These are phyloP conservation scores for Aurelia aurita complex sp. Pacific DNA, from an alignment of 30 jellyfish, hydroid and myxozoan genomes.

Conservation along the genomic window DNA sequence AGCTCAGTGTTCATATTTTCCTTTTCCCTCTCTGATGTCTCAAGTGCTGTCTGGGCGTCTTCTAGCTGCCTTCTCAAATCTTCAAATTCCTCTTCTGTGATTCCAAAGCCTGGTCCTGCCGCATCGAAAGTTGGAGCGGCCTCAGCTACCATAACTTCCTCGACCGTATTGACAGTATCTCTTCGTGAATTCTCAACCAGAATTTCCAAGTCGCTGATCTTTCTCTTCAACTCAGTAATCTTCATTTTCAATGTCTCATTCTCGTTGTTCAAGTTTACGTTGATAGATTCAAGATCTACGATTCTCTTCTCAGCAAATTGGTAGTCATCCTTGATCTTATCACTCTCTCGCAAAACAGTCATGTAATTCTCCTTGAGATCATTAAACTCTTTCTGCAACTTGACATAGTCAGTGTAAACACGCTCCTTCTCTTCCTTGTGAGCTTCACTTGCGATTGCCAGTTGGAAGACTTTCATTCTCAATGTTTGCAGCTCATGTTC, in stretches of 20 bases:
- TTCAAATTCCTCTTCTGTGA: conserved; percentile 70
- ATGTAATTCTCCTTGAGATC: conserved; percentile 81
- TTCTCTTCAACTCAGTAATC: conserved; percentile 65
- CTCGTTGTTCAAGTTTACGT: conserved; percentile 63
- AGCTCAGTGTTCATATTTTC: conserved; percentile 76
- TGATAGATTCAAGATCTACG: conserved; percentile 84
- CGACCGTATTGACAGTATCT: conserved; percentile 50
- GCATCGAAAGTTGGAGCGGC: conserved; percentile 67
- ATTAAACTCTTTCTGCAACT: conserved; percentile 69
- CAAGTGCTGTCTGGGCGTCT: conserved; percentile 64
- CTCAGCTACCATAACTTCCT: conserved; percentile 66
- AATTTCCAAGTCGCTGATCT: conserved; percentile 74
- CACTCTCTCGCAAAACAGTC: conserved; percentile 75
- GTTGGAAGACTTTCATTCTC: conserved; percentile 62
- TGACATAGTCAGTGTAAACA: conserved; percentile 53
- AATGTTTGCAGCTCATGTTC: conserved; percentile 81
- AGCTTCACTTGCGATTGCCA: conserved; percentile 61
- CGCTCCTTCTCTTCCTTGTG: conserved; percentile 93
- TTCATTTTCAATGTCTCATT: conserved; percentile 68
- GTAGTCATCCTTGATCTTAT: conserved; percentile 71
- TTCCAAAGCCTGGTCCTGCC: conserved; percentile 46
- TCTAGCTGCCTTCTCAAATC: conserved; percentile 70
- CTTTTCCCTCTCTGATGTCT: conserved; percentile 81
- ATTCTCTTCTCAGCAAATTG: conserved; percentile 73
- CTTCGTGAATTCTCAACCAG: conserved; percentile 51